Percentiles rank a stretch among this genome's conserved stretches.
These are phyloP conservation scores for Xenops minutus DNA, from an alignment of 2,797 vertebrate species.

Conservation along the genomic window DNA sequence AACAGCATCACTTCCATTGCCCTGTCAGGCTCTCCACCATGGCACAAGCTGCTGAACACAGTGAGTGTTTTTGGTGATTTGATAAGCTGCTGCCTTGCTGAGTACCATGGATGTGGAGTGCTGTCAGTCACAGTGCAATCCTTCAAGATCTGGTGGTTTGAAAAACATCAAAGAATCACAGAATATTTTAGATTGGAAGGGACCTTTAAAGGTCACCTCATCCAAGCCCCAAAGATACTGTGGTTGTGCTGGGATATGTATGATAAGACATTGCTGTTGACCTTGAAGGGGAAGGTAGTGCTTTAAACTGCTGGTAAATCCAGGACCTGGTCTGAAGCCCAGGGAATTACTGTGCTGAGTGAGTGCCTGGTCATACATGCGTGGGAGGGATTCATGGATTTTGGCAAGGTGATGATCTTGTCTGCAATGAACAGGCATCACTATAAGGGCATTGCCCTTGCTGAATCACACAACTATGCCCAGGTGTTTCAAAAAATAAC, in stretches of 20 bases:
- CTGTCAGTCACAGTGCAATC: fast-evolving
- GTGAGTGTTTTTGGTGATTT: neutral
- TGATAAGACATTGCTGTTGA: neutral
- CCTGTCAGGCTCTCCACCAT: neutral
- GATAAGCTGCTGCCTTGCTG: neutral
- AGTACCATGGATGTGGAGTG: no score
- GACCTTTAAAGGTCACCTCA: neutral
- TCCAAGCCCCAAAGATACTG: neutral
- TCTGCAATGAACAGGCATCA: neutral
- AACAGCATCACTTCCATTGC: neutral
- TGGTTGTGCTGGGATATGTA: neutral
- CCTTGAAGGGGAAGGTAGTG: neutral
- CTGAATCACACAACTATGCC: neutral
- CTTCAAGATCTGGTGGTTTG: neutral
- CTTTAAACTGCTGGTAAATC: neutral
- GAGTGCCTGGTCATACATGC: neutral
- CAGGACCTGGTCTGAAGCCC: neutral
- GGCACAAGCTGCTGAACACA: neutral
- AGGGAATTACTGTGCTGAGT: fast-evolving
- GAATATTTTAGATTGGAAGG: neutral
- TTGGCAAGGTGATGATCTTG: neutral
- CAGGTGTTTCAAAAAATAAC: neutral
- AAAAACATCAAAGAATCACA: neutral
- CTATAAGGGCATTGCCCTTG: neutral
- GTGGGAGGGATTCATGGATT: neutral